Base-by-base conservation (phyloP, 2,888 invertebrate species). In the Sinopyrophorus schimmeli region DNA sequence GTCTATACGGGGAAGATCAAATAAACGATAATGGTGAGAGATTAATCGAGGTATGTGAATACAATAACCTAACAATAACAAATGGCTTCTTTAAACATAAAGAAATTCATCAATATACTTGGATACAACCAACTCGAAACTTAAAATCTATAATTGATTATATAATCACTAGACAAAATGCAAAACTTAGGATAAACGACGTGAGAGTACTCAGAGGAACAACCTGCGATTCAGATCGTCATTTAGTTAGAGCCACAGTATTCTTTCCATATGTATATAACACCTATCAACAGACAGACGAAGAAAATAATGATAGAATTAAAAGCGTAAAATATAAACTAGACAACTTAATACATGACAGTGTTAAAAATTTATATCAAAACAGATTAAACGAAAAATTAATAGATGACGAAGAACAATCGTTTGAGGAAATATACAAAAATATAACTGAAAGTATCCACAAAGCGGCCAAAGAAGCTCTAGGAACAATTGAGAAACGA, bases 381-480 rank as follows among this genome's bases (percentile, higher is more conserved):
- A 28, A 28, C 12, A 28, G 28, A 14, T 14, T 28, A 28, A 9
- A 28, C 12, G 28, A 28, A 28, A 28, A n/a, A 28, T 5, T 28
- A 14, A 6, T 28, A 28, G 28, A 28, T n/a, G 28, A 28, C 9
- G 14, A 11, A 28, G 12, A 28, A 9, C 12, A 28, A 11, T 28
- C 28, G 14, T 28, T 28, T n/a, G 5, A 28, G 28, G 28, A 28
- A 28, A 28, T 28, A 28, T 28, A 28, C 28, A 28, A 28, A 11
- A 26, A 26, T 26, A 28, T 28, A 28, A 28, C 14, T 14, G 28
- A 28, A 28, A 14, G 5, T 28, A 28, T 28, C 5, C 14, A 28
- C 14, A 28, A 11, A 28, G 28, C 11, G 28, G 28, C 12, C 9
- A 26, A 26, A 26, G 26, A 6, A n/a, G 26, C 26, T 3, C 28